Conservation (phyloP, 2,797 vertebrate species). For the Echiichthys vipera region DNA sequence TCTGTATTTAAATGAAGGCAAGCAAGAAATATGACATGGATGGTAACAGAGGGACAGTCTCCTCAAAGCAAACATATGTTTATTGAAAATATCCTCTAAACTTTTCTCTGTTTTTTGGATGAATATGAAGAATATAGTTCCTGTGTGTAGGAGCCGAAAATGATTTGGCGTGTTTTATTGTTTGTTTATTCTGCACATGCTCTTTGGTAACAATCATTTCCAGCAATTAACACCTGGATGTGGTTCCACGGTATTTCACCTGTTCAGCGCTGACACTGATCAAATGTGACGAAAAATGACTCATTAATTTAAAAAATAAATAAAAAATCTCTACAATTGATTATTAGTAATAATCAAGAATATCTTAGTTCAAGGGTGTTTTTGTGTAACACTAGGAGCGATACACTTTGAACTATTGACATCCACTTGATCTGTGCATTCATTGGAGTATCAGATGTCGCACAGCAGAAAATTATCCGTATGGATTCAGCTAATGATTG, state of each 20-base stretch:
- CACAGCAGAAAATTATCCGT: constrained; percentile 6
- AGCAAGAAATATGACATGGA: background rate
- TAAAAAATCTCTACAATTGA: background rate
- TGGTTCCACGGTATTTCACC: too few species aligned
- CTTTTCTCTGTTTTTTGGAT: background rate
- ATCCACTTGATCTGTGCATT: background rate
- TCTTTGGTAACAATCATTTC: too few species aligned
- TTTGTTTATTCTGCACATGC: too few species aligned
- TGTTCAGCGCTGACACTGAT: background rate
- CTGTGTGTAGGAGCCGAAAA: too few species aligned
- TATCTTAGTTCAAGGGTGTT: background rate
- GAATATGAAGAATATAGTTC: background rate
- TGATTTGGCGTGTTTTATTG: too few species aligned
- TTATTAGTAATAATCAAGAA: background rate
- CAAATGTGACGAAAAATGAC: background rate
- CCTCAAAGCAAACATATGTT: background rate
- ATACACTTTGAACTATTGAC: constrained; percentile 17
- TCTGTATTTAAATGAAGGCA: background rate
- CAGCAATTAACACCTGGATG: too few species aligned
- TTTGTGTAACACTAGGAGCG: constrained; percentile 1
- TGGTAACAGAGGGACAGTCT: background rate
- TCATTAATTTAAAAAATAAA: background rate
- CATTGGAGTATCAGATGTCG: background rate
- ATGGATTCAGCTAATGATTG: constrained; percentile 40
- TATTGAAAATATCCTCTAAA: background rate